These are phyloP conservation scores for Casuarius casuarius DNA, from an alignment of 2,113 vertebrate genomes.

Conservation along the genomic window DNA sequence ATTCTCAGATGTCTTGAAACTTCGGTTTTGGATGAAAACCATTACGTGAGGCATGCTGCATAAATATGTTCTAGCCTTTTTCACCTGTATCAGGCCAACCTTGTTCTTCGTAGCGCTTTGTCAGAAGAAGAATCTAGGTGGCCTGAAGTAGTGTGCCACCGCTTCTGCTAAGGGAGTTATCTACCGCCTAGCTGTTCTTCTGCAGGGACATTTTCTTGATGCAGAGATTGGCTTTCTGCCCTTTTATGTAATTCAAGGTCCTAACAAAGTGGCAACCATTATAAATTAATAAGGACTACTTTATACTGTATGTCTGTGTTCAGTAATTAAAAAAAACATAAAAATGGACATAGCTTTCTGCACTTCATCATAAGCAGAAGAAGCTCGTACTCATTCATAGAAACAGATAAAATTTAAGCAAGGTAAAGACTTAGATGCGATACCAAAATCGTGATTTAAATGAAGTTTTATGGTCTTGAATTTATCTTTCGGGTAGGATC, in stretches of 20 bases:
- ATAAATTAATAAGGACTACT: too few relatives aligned
- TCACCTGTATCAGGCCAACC: fast-evolving
- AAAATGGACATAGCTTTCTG: too few relatives aligned
- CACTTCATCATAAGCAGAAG: too few relatives aligned
- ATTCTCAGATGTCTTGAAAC: background rate
- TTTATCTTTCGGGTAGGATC: too few relatives aligned
- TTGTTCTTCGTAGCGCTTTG: background rate
- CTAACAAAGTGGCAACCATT: too few relatives aligned
- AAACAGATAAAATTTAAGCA: too few relatives aligned
- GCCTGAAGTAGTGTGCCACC: background rate
- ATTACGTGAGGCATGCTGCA: fast-evolving
- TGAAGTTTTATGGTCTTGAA: too few relatives aligned
- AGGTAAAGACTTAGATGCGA: too few relatives aligned
- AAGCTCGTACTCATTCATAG: too few relatives aligned
- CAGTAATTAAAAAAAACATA: too few relatives aligned
- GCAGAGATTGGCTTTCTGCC: background rate
- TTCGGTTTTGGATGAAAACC: background rate
- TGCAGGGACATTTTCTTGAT: background rate
- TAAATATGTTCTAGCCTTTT: background rate
- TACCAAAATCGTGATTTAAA: too few relatives aligned
- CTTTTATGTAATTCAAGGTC: background rate
- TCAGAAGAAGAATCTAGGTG: background rate
- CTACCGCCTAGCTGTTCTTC: background rate
- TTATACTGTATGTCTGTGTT: too few relatives aligned
- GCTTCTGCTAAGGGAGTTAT: background rate